Percentiles rank a stretch among this genome's conserved stretches.
These are phyloP conservation scores for Mustela nigripes DNA, from an alignment of 2,113 vertebrate genomes.

Conservation along the genomic window DNA sequence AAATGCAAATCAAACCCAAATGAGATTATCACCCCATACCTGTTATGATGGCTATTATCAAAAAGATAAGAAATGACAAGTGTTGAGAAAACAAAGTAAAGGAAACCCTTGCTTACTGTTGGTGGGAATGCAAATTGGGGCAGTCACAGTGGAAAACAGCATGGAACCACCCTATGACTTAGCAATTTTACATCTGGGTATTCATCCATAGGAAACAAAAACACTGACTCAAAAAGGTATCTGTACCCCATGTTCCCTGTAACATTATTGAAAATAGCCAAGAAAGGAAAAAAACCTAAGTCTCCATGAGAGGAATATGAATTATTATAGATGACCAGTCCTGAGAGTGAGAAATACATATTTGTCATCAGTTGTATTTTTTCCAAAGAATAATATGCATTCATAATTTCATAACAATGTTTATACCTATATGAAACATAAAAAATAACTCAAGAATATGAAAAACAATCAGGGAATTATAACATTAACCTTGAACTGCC, in stretches of 20 bases:
- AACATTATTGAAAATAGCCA: background rate
- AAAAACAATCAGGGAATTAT: background rate
- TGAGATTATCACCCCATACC: background rate
- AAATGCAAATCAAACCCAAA: background rate
- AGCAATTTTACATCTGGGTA: background rate
- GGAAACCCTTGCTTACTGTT: background rate
- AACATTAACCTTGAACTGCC: conserved; percentile 7
- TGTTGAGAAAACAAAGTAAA: background rate
- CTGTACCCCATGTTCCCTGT: background rate
- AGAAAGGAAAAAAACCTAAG: background rate
- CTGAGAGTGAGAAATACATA: background rate
- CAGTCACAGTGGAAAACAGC: background rate
- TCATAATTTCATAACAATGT: background rate
- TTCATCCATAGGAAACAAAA: background rate
- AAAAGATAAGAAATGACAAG: background rate
- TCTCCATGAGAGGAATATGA: background rate
- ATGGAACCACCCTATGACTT: background rate
- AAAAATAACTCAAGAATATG: background rate
- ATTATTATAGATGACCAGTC: background rate
- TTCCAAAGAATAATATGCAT: background rate
- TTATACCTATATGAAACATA: background rate
- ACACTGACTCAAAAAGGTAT: background rate
- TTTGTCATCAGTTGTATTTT: background rate
- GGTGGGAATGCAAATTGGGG: background rate
- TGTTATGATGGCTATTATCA: background rate